Percentiles rank a stretch among this genome's conserved stretches.
Conservation (phyloP, 2,113 vertebrate species). For the Hemicordylus capensis region DNA sequence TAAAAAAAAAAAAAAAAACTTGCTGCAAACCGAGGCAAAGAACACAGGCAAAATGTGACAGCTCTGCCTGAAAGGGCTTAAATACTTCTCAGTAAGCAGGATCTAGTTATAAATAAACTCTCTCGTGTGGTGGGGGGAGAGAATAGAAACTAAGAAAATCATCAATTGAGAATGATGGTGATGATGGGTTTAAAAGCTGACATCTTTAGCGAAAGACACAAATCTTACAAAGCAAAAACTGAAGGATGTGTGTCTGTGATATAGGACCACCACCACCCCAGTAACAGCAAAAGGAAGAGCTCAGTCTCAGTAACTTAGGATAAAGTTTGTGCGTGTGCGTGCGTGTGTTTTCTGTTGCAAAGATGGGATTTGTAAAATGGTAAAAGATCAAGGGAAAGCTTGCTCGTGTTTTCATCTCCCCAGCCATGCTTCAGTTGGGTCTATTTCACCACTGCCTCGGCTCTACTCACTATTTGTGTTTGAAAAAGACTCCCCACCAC, state of each 20-base stretch:
- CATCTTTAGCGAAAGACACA: no score
- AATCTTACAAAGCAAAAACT: slow-evolving; percentile 49
- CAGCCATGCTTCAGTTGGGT: not conserved
- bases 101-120: slow-evolving; percentile 81
- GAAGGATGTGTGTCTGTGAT: slow-evolving; percentile 12
- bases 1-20: slow-evolving; percentile 6
- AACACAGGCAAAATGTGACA: slow-evolving; percentile 78
- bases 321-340: not conserved
- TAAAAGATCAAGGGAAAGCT: not conserved
- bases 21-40: slow-evolving; percentile 78
- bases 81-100: slow-evolving; percentile 77
- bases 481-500: no score
- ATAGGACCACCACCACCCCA: not conserved
- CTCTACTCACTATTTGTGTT: not conserved
- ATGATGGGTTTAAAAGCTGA: no score
- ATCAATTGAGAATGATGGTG: no score
- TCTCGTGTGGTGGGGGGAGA: slow-evolving; percentile 69
- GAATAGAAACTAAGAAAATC: not conserved
- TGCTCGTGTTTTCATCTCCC: not conserved
- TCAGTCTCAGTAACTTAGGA: not conserved
- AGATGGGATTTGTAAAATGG: not conserved
- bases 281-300: no score
- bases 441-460: not conserved
- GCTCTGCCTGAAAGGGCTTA: slow-evolving; percentile 77
- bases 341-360: not conserved